A percentile compares a stretch with the other conserved stretches of the same genome.
These are phyloP conservation scores for Pseudococcus viburni DNA, from an alignment of 2,888 invertebrate species.

Conservation along the genomic window DNA sequence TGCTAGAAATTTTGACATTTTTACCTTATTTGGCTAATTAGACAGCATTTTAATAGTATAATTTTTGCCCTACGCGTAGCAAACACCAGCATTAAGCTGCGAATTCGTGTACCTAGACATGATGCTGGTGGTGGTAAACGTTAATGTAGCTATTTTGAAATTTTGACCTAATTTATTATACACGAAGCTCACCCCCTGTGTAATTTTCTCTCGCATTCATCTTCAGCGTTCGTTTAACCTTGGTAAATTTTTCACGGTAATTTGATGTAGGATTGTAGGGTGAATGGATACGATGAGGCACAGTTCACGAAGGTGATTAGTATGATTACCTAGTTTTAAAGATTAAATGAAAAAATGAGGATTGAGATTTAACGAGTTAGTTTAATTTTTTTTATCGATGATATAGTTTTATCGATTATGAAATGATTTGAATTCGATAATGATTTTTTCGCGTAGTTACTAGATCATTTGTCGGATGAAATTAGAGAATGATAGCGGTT, in stretches of 20 bases:
- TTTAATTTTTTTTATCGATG: not conserved
- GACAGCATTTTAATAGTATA: conserved; percentile 30
- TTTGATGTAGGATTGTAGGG: too few species aligned
- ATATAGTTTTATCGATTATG: not conserved
- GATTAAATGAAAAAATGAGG: too few species aligned
- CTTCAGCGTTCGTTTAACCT: not conserved
- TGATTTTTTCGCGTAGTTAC: not conserved
- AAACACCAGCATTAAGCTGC: not conserved
- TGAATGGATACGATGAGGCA: too few species aligned
- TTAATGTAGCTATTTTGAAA: conserved; percentile 8
- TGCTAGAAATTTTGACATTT: conserved; percentile 48
- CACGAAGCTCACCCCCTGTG: not conserved
- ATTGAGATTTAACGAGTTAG: too few species aligned
- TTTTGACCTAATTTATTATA: not conserved
- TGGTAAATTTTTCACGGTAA: not conserved
- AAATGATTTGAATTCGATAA: not conserved
- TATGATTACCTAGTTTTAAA: too few species aligned
- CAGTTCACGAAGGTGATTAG: too few species aligned
- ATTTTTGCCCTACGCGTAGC: not conserved
- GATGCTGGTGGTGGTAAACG: not conserved
- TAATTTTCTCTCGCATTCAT: not conserved
- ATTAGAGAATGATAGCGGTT: not conserved
- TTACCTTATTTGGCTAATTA: conserved; percentile 47
- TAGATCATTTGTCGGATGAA: not conserved
- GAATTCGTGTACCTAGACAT: not conserved